Percentiles rank a stretch among this genome's conserved stretches.
phyloP scores from a whole-genome alignment of 2,888 invertebrate genomes.

The Limnephilus lunatus region DNA sequence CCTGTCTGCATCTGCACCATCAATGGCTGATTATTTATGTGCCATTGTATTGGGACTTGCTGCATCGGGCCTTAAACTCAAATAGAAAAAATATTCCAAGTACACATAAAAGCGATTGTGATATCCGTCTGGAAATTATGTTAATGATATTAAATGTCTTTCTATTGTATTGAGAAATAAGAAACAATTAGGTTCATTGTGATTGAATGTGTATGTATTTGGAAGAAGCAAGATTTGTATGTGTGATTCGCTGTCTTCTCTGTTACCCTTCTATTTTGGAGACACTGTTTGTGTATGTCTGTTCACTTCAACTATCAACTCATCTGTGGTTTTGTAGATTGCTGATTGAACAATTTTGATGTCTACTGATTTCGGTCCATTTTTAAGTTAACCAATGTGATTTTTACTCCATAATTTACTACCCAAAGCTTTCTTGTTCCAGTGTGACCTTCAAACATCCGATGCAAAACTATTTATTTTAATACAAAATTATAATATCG shows the following conservation, averaged over 20 bases:
- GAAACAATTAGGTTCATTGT: neutral
- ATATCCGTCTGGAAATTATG: neutral
- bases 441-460: neutral
- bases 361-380: neutral
- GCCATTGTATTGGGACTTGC: neutral
- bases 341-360: neutral
- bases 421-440: neutral
- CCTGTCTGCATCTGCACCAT: neutral
- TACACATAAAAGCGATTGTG: neutral
- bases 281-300: neutral
- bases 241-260: neutral
- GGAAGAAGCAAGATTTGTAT: neutral
- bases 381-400: neutral
- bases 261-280: neutral
- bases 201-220: neutral
- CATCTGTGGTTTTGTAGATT: neutral
- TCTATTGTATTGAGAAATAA: neutral
- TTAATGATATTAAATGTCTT: neutral
- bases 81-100: neutral
- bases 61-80: neutral
- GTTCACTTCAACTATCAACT: neutral
- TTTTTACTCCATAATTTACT: neutral
- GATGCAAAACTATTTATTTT: neutral
- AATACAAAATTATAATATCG: neutral
- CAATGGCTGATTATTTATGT: constrained; percentile 20